A percentile compares a stretch with the other conserved stretches of the same genome.
Evolutionary conservation across 1,140 invertebrate genomes (phyloP).

Genomic region (Drosophila punjabiensis): DNA sequence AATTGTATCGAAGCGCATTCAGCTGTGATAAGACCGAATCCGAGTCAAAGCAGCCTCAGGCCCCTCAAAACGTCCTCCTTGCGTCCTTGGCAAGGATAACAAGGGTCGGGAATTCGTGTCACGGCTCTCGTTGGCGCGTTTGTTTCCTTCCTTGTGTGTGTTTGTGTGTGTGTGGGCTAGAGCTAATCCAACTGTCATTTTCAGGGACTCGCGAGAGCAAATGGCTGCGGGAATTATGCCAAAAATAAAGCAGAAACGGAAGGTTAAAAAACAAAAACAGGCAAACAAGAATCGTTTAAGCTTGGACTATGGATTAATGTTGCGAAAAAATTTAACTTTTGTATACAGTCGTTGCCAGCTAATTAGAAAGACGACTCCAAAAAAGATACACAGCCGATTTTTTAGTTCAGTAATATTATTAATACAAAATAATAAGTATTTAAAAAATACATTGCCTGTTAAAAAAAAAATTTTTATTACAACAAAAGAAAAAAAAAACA

Average conservation of each 20-base stretch:
- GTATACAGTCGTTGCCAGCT: no score
- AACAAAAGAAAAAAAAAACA: no score
- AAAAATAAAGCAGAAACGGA: slow-evolving; percentile 56
- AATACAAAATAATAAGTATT: no score
- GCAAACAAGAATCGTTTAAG: slow-evolving; percentile 10
- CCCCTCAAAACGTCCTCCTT: not conserved
- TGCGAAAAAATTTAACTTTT: slow-evolving; percentile 3
- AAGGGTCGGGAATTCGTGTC: slow-evolving; percentile 68
- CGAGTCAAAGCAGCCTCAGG: slow-evolving; percentile 12
- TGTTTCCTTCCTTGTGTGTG: not conserved
- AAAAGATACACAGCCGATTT: no score
- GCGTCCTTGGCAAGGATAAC: slow-evolving; percentile 24
- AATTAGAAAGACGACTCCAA: no score
- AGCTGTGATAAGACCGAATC: slow-evolving; percentile 9
- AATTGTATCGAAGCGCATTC: slow-evolving; percentile 48
- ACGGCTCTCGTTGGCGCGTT: slow-evolving; percentile 44
- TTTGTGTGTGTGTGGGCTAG: slow-evolving; percentile 18
- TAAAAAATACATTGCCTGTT: no score
- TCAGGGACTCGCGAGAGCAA: slow-evolving; percentile 56
- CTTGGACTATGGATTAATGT: slow-evolving; percentile 4
- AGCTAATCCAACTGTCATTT: slow-evolving; percentile 73
- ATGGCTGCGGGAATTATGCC: slow-evolving; percentile 68
- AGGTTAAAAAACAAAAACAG: slow-evolving; percentile 35
- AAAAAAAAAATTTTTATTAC: no score
- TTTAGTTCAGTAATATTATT: no score